phyloP scores from a whole-genome alignment of 2,888 invertebrate genomes.

The Merodon equestris region DNA sequence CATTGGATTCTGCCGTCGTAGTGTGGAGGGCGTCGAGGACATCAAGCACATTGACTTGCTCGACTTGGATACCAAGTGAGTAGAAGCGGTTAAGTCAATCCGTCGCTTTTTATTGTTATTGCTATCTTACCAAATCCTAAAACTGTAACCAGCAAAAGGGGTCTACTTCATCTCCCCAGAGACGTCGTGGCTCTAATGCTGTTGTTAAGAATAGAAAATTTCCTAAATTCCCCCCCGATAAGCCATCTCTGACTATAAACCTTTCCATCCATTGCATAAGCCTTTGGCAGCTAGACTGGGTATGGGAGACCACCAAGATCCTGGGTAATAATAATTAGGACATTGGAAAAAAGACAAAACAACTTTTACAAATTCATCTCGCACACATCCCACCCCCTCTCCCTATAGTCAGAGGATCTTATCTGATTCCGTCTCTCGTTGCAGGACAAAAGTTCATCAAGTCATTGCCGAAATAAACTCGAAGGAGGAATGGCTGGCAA shows the following conservation, averaged over 20 bases:
- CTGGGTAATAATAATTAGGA: constrained; percentile 37
- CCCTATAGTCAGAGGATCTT: too few species aligned
- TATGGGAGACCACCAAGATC: background rate
- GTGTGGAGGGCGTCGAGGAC: constrained; percentile 81
- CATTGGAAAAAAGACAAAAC: background rate
- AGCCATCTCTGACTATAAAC: constrained; percentile 1
- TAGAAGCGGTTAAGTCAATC: constrained; percentile 42
- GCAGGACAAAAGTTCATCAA: constrained; percentile 81
- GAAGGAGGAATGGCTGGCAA: constrained; percentile 77
- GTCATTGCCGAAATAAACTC: constrained; percentile 80
- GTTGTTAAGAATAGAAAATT: constrained; percentile 19
- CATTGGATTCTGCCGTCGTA: constrained; percentile 83
- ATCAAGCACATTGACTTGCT: constrained; percentile 83
- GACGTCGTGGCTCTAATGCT: constrained; percentile 5
- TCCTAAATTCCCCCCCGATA: constrained; percentile 14
- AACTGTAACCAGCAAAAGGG: constrained; percentile 8
- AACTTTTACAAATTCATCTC: constrained; percentile 29
- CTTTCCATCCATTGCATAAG: background rate
- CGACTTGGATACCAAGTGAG: constrained; percentile 83
- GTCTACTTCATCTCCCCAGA: constrained; percentile 9
- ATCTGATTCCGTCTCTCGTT: constrained; percentile 40
- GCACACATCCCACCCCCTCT: background rate
- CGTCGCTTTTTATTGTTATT: constrained; percentile 42
- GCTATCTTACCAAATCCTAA: background rate
- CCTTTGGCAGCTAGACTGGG: background rate